Base-by-base conservation (phyloP, 2,797 vertebrate species). In the Chelon labrosus region DNA sequence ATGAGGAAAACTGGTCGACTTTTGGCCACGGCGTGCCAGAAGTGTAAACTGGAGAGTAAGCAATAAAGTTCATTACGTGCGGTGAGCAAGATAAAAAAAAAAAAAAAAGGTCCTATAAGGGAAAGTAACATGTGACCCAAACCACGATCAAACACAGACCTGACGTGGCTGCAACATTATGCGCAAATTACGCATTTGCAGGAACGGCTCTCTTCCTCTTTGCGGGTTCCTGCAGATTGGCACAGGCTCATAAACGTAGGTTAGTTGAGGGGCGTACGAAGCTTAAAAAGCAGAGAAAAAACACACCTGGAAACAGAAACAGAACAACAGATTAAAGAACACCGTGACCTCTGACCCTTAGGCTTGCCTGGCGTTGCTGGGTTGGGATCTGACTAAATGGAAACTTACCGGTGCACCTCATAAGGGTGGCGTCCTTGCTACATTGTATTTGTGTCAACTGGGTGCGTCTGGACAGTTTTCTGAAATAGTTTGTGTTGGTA, bases 331-430 rank as follows among this genome's bases (percentile, higher is more conserved):
- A 13, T 2, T 31, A 5, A 17, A 50, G 57, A 47, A 44, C 47
- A 2, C 17, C 11, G 20, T 88, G 81, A 82, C 83, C 81, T 74
- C 59, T 84, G 76, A 85, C 84, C 84, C 3, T 39, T 20, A 49
- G 14, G 19, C 50, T 41, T 5, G 0, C 27, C 16, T 9, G 3
- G 3, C 3, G 10, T 16, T 5, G 44, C 10, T 44, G 39, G 10
- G 6, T 49, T 20, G 0, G 5, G 22, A 8, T 55, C 65, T 70
- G 27, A 49, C 37, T 62, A 22, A 19, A 44, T n/a, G 14, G 10
- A 12, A 68, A 67, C 53, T 7, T 14, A 13, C 5, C 8, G 13
- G 0, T 51, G 22, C 6, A 1, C 17, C 11, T 46, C 56, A 27
- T 14, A 13, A 38, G 27, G 7, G 10, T 72, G 62, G 62, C 11